These are phyloP conservation scores for Eutrigla gurnardus DNA, from an alignment of 2,797 vertebrate species.

Conservation along the genomic window DNA sequence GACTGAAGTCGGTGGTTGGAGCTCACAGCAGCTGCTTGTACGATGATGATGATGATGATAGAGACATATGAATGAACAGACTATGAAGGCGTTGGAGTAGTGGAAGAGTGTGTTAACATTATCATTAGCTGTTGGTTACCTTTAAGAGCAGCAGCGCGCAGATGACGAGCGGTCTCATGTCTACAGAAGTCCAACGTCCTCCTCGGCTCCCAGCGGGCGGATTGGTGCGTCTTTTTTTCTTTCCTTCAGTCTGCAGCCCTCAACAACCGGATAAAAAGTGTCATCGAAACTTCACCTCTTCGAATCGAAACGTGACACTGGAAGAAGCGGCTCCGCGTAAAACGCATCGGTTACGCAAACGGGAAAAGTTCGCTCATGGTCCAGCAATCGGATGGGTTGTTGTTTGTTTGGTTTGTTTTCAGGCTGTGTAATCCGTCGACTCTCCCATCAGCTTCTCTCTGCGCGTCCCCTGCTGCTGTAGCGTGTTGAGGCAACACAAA, in stretches of 20 bases:
- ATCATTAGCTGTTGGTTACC: conserved; percentile 66
- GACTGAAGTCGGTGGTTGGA: background rate
- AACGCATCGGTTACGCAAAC: conserved; percentile 22
- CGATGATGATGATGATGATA: background rate
- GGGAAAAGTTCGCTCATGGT: conserved; percentile 27
- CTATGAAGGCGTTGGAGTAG: fast-evolving
- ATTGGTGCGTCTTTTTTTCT: conserved; percentile 18
- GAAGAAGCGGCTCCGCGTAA: conserved; percentile 7
- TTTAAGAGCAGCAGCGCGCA: conserved; percentile 74
- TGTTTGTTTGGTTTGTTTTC: conserved; percentile 16
- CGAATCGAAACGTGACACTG: background rate
- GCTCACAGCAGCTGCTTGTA: background rate
- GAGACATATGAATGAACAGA: background rate
- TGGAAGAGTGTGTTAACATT: background rate
- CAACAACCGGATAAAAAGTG: conserved; percentile 10
- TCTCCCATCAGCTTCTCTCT: conserved; percentile 33
- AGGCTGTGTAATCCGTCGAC: conserved; percentile 26
- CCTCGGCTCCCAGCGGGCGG: conserved; percentile 2
- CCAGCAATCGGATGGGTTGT: conserved; percentile 20
- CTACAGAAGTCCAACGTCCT: conserved; percentile 48
- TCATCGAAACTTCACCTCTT: background rate
- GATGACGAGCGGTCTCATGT: conserved; percentile 69
- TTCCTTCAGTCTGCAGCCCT: conserved; percentile 5
- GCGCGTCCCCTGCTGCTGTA: conserved; percentile 31
- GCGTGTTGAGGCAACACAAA: conserved; percentile 38